A percentile compares a stretch with the other conserved stretches of the same genome.
Conservation (phyloP, 2,888 invertebrate genomes). For the Cybosia mesomella region DNA sequence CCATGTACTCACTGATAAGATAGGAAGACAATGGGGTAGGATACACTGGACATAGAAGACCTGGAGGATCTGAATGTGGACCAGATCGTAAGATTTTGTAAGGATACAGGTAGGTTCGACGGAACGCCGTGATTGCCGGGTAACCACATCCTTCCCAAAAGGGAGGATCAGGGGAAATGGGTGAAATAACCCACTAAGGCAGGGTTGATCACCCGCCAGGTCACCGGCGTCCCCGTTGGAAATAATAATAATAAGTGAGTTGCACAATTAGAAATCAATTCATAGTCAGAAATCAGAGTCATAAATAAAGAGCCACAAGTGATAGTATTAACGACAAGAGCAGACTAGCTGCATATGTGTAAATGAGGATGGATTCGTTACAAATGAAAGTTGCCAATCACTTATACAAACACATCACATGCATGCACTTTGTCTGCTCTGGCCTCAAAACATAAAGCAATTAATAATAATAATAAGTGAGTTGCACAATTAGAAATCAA, state of each 20-base stretch:
- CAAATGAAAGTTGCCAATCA: background rate
- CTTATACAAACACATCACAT: background rate
- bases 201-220: too few species aligned
- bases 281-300: constrained; percentile 13
- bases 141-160: too few species aligned
- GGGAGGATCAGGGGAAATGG: too few species aligned
- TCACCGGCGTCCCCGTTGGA: too few species aligned
- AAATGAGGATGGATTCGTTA: background rate
- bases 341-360: background rate
- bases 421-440: background rate
- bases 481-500: constrained; percentile 16
- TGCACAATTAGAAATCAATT: constrained; percentile 16
- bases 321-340: background rate
- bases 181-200: too few species aligned
- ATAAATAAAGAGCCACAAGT: constrained; percentile 8
- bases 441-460: background rate
- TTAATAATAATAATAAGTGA: background rate
- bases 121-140: too few species aligned
- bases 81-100: too few species aligned
- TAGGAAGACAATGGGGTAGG: too few species aligned
- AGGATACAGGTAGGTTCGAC: too few species aligned
- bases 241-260: background rate
- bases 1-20: too few species aligned
- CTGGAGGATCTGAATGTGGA: too few species aligned
- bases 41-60: too few species aligned